Evolutionary conservation across 2,888 invertebrate species (phyloP).

Genomic region (Andrena haemorrhoa): DNA sequence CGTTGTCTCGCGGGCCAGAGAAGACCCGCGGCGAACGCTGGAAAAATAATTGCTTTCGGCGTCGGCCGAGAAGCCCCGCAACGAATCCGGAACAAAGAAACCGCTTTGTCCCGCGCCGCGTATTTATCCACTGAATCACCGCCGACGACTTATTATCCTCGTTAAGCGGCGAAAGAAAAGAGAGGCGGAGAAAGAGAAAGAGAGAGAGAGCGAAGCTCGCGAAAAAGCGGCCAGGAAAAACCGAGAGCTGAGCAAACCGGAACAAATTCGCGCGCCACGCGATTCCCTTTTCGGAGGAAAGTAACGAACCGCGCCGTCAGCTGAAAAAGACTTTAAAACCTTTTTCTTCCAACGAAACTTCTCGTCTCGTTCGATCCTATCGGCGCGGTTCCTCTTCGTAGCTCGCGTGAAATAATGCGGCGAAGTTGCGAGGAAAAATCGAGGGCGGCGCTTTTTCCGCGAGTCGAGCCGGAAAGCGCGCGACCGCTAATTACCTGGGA

Average conservation of each 20-base stretch:
- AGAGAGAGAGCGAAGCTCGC: not conserved
- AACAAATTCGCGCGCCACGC: conserved; percentile 29
- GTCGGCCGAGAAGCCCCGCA: not conserved
- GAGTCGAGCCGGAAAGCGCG: not conserved
- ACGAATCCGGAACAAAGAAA: conserved; percentile 36
- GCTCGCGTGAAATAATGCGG: no score
- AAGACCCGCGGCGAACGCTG: not conserved
- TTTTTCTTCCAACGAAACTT: no score
- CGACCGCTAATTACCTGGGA: conserved; percentile 34
- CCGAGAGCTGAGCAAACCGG: conserved; percentile 7
- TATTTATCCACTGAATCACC: conserved; percentile 38
- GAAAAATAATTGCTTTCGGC: conserved; percentile 24
- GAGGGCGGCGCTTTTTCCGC: not conserved
- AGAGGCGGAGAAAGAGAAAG: not conserved
- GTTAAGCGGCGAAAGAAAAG: conserved; percentile 18
- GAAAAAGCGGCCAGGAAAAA: conserved; percentile 16
- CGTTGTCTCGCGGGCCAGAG: not conserved
- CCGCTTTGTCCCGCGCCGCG: conserved; percentile 36
- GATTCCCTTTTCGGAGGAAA: conserved; percentile 29
- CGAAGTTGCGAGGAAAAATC: not conserved
- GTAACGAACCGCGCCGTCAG: conserved; percentile 4
- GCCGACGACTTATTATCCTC: conserved; percentile 36
- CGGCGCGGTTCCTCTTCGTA: no score
- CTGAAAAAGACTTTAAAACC: no score
- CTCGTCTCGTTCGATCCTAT: no score